These are phyloP conservation scores for Drosophila incognita DNA, from an alignment of 2,888 invertebrate genomes.

Conservation along the genomic window DNA sequence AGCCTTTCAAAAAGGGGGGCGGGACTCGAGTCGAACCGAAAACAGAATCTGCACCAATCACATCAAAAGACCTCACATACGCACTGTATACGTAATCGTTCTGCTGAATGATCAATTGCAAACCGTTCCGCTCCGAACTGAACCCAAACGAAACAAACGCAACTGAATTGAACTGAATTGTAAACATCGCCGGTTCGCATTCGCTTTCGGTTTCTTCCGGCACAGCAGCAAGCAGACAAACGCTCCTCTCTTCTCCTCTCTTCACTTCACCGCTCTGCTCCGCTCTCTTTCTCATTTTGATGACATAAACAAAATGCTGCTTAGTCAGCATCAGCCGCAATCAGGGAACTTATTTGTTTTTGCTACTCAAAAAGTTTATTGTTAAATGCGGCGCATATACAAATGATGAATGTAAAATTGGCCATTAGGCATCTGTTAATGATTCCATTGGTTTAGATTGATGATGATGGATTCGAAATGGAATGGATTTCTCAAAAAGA, in stretches of 20 bases:
- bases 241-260: constrained; percentile 24
- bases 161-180: constrained; percentile 23
- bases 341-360: constrained; percentile 20
- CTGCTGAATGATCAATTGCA: constrained; percentile 18
- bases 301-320: constrained; percentile 64
- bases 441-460: not conserved
- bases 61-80: constrained; percentile 26
- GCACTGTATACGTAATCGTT: constrained; percentile 1
- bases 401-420: constrained; percentile 18
- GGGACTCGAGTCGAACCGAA: constrained; percentile 8
- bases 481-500: not conserved
- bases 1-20: constrained; percentile 17
- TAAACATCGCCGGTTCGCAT: constrained; percentile 13
- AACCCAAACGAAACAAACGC: constrained; percentile 11
- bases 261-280: constrained; percentile 6
- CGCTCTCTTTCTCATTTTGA: constrained; percentile 21
- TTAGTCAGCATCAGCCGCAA: constrained; percentile 35
- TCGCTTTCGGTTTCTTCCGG: constrained; percentile 69
- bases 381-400: constrained; percentile 17
- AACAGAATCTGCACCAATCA: constrained; percentile 38
- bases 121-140: constrained; percentile 7
- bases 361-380: constrained; percentile 15
- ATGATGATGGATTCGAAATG: not conserved
- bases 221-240: constrained; percentile 9
- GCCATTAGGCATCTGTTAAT: constrained; percentile 2